phyloP scores from a whole-genome alignment of 2,888 invertebrate genomes.

The Acleris cristana region DNA sequence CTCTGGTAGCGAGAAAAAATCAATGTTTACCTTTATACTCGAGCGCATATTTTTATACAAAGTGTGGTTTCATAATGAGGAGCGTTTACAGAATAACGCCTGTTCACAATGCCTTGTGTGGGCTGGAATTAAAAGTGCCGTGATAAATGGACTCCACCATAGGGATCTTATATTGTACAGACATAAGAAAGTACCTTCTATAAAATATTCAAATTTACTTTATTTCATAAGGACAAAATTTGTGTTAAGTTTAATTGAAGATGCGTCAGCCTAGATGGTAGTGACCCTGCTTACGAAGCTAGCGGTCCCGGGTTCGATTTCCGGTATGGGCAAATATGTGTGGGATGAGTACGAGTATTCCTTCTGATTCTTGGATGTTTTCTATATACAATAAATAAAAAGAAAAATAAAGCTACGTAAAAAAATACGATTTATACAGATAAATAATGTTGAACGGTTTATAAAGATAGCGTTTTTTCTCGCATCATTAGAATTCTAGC shows the following conservation, averaged over 20 bases:
- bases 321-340: too few relatives aligned
- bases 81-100: slow-evolving; percentile 82
- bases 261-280: too few relatives aligned
- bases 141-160: slow-evolving; percentile 66
- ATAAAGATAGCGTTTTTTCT: slow-evolving; percentile 13
- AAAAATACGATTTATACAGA: too few relatives aligned
- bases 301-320: too few relatives aligned
- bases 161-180: slow-evolving; percentile 46
- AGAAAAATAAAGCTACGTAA: too few relatives aligned
- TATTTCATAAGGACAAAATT: too few relatives aligned
- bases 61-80: slow-evolving; percentile 79
- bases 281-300: too few relatives aligned
- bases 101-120: slow-evolving; percentile 73
- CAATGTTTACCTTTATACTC: slow-evolving; percentile 83
- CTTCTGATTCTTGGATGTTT: too few relatives aligned
- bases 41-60: slow-evolving; percentile 82
- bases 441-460: slow-evolving; percentile 3
- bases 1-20: slow-evolving; percentile 70
- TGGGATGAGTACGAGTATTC: too few relatives aligned
- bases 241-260: too few relatives aligned
- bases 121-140: slow-evolving; percentile 72
- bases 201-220: too few relatives aligned
- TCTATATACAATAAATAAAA: too few relatives aligned
- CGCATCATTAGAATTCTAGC: slow-evolving; percentile 17
- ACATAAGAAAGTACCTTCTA: slow-evolving; percentile 49